Evolutionary conservation across 2,888 invertebrate species (phyloP).

Genomic region (Nomada goodeniana): DNA sequence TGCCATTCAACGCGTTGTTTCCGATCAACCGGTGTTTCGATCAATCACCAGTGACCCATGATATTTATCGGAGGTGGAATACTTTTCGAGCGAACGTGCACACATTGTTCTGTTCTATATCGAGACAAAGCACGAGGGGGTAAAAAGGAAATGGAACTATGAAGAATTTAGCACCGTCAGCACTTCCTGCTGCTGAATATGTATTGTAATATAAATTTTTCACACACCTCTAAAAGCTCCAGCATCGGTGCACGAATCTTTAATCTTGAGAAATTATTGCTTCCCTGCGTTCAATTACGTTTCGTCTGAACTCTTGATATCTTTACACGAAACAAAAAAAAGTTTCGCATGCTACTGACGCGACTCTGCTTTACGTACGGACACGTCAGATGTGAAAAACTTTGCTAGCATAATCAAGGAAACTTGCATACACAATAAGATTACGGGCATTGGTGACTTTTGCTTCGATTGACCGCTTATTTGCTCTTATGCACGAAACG

Average conservation of each 20-base stretch:
- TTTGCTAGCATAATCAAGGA: slow-evolving; percentile 66
- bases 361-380: slow-evolving; percentile 10
- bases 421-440: slow-evolving; percentile 66
- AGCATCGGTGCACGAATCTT: not conserved
- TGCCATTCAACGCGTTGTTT: slow-evolving; percentile 3
- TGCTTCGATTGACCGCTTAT: slow-evolving; percentile 63
- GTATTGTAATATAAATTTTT: not conserved
- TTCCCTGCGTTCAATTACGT: too few relatives aligned
- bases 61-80: slow-evolving; percentile 8
- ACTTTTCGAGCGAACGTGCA: not conserved
- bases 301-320: too few relatives aligned
- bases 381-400: slow-evolving; percentile 70
- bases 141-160: slow-evolving; percentile 3
- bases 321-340: not conserved
- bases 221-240: not conserved
- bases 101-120: slow-evolving; percentile 6
- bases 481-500: slow-evolving; percentile 32
- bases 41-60: slow-evolving; percentile 12
- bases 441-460: slow-evolving; percentile 38
- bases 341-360: not conserved
- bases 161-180: slow-evolving; percentile 16
- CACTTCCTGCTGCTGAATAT: not conserved
- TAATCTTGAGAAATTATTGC: too few relatives aligned
- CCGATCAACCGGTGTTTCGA: slow-evolving; percentile 12
- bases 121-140: not conserved